These are phyloP conservation scores for Stomorhina lunata DNA, from an alignment of 2,888 invertebrate species.

Conservation along the genomic window DNA sequence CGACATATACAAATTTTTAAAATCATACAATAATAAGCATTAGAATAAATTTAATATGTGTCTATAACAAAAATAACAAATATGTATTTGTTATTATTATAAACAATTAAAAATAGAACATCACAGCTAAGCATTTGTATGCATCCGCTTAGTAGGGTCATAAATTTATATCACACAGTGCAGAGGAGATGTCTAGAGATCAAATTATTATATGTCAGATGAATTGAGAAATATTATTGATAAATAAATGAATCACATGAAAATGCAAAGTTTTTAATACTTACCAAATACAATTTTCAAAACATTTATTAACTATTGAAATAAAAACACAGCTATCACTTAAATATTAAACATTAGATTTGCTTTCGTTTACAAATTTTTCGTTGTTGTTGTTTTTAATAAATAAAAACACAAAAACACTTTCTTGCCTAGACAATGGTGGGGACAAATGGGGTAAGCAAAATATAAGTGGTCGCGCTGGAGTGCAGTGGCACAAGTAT, in stretches of 20 bases:
- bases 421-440: constrained; percentile 22
- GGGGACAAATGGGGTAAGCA: too few relatives aligned
- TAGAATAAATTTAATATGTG: too few relatives aligned
- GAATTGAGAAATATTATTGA: neutral
- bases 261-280: neutral
- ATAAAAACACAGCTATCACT: neutral
- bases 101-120: constrained; percentile 7
- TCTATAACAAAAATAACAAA: too few relatives aligned
- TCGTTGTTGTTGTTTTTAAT: neutral
- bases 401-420: neutral
- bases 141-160: constrained; percentile 21
- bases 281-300: neutral
- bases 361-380: constrained; percentile 16
- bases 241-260: constrained; percentile 1
- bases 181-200: constrained; percentile 17
- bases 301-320: neutral
- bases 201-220: constrained; percentile 28
- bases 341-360: neutral
- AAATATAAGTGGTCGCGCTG: neutral
- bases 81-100: neutral
- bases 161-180: constrained; percentile 16
- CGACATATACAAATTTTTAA: too few relatives aligned
- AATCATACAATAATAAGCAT: too few relatives aligned
- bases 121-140: neutral
- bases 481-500: neutral